These are phyloP conservation scores for Rafetus swinhoei DNA, from an alignment of 2,113 vertebrate species.

Conservation along the genomic window DNA sequence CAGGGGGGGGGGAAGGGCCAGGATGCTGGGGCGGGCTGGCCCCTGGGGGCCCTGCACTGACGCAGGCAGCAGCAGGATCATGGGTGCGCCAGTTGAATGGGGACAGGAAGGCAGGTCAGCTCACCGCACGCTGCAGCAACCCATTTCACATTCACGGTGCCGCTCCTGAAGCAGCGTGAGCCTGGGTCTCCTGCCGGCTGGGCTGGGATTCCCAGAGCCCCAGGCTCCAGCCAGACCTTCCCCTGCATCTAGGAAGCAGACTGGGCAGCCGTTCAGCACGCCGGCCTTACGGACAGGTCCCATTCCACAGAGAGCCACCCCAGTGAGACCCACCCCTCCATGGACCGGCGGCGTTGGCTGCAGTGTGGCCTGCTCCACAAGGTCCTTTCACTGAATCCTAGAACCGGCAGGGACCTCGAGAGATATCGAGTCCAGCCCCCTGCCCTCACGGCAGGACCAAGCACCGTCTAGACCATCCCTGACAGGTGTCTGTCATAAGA, in stretches of 20 bases:
- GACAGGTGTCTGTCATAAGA: too few relatives aligned
- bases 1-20: too few relatives aligned
- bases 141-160: background rate
- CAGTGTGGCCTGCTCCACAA: background rate
- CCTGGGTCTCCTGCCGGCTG: too few relatives aligned
- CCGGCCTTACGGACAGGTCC: background rate
- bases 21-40: too few relatives aligned
- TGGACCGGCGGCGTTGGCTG: background rate
- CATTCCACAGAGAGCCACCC: background rate
- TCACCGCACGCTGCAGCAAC: background rate
- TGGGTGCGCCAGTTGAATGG: background rate
- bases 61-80: background rate
- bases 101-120: background rate
- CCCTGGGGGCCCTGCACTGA: too few relatives aligned
- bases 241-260: background rate
- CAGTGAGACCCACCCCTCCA: too few relatives aligned
- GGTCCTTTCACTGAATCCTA: background rate
- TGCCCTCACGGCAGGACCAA: too few relatives aligned
- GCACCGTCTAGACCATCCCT: too few relatives aligned
- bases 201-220: too few relatives aligned
- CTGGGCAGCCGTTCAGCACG: accelerated
- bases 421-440: too few relatives aligned
- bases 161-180: background rate
- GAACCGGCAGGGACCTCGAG: too few relatives aligned
- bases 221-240: background rate